phyloP scores from a whole-genome alignment of 2,797 vertebrate species.

The Galaxias olidus region DNA sequence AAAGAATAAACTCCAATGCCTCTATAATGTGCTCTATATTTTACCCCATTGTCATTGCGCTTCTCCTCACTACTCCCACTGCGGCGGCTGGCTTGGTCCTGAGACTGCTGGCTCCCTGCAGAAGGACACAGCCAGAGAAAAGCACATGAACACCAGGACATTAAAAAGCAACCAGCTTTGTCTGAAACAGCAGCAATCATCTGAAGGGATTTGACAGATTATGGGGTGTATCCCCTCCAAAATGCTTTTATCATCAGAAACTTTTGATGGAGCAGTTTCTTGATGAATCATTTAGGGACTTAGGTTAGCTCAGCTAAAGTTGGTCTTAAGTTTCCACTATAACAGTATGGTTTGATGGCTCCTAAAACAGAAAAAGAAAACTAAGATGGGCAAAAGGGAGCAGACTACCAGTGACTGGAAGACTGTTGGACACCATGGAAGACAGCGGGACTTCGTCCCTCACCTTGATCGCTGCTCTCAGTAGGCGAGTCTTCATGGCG shows the following conservation, averaged over 20 bases:
- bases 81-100: conserved; percentile 74
- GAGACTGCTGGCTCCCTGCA: conserved; percentile 80
- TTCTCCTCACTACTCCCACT: conserved; percentile 73
- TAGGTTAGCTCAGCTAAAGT: no score
- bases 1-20: no score
- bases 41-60: conserved; percentile 79
- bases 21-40: conserved; percentile 42
- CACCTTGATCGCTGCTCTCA: conserved; percentile 91
- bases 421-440: neutral
- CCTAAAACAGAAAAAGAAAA: neutral
- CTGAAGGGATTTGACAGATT: no score
- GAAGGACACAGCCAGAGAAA: conserved; percentile 10
- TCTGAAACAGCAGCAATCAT: conserved; percentile 10
- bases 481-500: conserved; percentile 93
- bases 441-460: conserved; percentile 12
- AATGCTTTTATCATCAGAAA: no score
- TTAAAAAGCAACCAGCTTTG: conserved; percentile 31
- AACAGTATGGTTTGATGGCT: no score
- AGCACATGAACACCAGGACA: no score
- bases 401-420: neutral
- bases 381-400: neutral
- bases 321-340: no score
- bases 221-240: no score
- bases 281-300: no score
- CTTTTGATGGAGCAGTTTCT: no score